Base-by-base conservation (phyloP, 2,113 vertebrate species). In the Eclectus roratus region DNA sequence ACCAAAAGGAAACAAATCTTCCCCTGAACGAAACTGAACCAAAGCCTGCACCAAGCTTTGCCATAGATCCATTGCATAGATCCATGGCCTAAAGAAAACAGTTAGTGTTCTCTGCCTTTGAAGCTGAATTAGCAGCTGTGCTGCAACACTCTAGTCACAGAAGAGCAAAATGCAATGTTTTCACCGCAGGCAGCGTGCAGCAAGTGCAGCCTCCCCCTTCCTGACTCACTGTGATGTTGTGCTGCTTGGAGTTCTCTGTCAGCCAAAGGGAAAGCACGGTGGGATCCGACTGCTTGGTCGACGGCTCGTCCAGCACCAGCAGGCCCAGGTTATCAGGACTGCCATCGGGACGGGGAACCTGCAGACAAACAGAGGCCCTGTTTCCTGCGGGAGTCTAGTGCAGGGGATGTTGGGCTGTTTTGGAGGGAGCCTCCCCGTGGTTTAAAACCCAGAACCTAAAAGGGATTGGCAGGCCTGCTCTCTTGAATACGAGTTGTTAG, bases 181-280 rank as follows among this genome's bases (percentile, higher is more conserved):
- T 46, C 23, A 39, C 33, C 21, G 16, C 21, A 55, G 37, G 14
- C 41, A 25, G 16, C 1, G 3, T 2, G 4, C 35, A 53, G 80
- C 39, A 60, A 61, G 31, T 2, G 11, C 3, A 5, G 4, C n/a
- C 52, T 27, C 47, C n/a, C 23, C 19, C 28, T 27, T 35, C 3
- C 7, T 3, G 1, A 83, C 98, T 98, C 97, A 99, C 98, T 1
- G 98, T 88, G 88, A 98, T 35, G 7, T 98, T 98, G 94, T 99
- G 99, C 80, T 99, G 99, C 80, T 99, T 99, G 92, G 97, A 99
- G 88, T 99, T 99, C 96, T 99, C 99, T 0, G 98, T 99, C 74
- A 99, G 97, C 99, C 99, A 99, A 12, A 99, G 98, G 0, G 99
- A 98, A 61, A 99, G 98, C 73, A 99, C 99, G 0, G 99, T 99